Evolutionary conservation across 2,888 invertebrate species (phyloP), one percentile per base, ranked within the genome.

Genomic region (Tipula confusa): DNA sequence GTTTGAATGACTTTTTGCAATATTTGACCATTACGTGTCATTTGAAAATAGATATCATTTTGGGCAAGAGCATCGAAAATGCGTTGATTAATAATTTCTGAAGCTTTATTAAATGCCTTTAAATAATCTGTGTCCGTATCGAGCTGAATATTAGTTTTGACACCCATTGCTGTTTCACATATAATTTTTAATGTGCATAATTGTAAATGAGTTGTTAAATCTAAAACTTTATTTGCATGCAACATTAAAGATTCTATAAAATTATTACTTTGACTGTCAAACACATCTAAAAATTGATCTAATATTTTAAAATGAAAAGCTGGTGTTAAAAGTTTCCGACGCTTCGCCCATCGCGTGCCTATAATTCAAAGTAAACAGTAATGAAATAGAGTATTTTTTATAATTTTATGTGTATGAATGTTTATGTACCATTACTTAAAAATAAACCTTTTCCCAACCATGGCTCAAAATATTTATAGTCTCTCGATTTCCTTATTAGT

Each of bases 291-390:
- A 88, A 95, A 95, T 86, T 94, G 92, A 87, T 94, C 92, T 43
- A 96, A 89, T 84, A 95, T 95, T 86, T 93, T 93, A 88, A 95
- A 95, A 88, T 96, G 96, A 88, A 95, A 96, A 0, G 95, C 93
- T 0, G 95, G 95, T 0, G 95, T 95, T 83, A 96, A 87, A 84
- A 95, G 91, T 88, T 94, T 95, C 82, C 95, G 91, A n/a, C 93
- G 91, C 0, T 89, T 89, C 86, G 91, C 92, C 95, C 95, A 96
- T 88, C 91, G 33, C 4, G 33, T 38, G 11, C 82, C 82, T 80
- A 29, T 29, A 80, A 80, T 29, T n/a, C n/a, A n/a, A n/a, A 38
- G n/a, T n/a, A n/a, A 38, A 38, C 38, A n/a, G 3, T 31, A 29
- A 18, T 24, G 13, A 79, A 5, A 43, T 15, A 43, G n/a, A 43